phyloP scores from a whole-genome alignment of 92 coral and sea anemone species.

The Anthopleura xanthogrammica region DNA sequence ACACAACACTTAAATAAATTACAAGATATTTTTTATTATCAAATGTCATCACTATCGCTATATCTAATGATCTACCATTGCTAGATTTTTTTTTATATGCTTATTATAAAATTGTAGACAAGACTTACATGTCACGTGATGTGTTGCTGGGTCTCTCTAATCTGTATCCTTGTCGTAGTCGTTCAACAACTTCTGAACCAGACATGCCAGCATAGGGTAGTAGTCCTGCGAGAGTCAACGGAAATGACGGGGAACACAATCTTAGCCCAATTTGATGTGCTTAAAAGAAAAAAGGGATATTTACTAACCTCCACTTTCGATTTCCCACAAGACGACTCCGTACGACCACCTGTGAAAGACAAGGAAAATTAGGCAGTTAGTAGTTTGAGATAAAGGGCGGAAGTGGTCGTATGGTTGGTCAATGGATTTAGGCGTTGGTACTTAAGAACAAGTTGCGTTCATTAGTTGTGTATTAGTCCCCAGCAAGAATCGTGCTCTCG shows the following conservation, averaged over 20 bases:
- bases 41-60: background rate
- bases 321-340: no score
- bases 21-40: background rate
- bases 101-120: background rate
- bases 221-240: background rate
- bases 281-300: slow-evolving; percentile 29
- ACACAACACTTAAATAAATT: no score
- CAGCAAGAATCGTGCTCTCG: no score
- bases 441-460: no score
- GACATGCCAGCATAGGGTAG: background rate
- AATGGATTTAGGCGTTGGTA: no score
- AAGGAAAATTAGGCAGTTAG: background rate
- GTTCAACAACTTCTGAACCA: slow-evolving; percentile 7
- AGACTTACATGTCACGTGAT: slow-evolving; percentile 1
- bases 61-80: no score
- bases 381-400: background rate
- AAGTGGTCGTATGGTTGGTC: no score
- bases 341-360: no score
- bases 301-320: no score
- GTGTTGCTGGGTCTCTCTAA: background rate
- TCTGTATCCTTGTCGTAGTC: background rate
- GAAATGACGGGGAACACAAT: background rate
- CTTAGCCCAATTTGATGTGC: slow-evolving; percentile 56
- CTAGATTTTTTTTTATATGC: no score
- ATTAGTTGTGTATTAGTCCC: no score